A percentile compares a stretch with the other conserved stretches of the same genome.
These are phyloP conservation scores for Progne subis DNA, from an alignment of 2,113 vertebrate genomes.

Conservation along the genomic window DNA sequence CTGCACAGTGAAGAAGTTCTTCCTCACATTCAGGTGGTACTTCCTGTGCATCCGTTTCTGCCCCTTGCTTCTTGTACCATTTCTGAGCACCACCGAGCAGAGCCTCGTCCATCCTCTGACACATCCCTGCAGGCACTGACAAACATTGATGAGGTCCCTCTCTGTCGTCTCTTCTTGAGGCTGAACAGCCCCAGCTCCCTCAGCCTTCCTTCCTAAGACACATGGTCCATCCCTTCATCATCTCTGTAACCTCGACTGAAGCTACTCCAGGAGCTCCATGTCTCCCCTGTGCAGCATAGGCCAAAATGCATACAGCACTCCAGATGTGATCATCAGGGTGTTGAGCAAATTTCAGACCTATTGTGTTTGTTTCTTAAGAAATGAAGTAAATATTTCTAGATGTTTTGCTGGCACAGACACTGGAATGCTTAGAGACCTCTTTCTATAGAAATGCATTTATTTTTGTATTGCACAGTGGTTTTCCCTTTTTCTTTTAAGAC, in stretches of 20 bases:
- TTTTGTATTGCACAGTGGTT: not conserved
- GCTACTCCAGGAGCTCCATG: not conserved
- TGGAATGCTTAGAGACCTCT: not conserved
- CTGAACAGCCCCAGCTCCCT: not conserved
- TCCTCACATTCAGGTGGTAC: not conserved
- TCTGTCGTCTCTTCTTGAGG: accelerated
- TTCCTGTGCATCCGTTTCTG: accelerated
- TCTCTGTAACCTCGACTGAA: accelerated
- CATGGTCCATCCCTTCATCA: not conserved
- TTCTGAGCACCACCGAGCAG: not conserved
- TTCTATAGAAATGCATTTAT: not conserved
- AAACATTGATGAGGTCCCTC: accelerated
- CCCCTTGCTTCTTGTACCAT: accelerated
- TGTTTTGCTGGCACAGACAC: not conserved
- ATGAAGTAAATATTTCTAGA: not conserved
- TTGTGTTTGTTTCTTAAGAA: not conserved
- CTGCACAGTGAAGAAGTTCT: accelerated
- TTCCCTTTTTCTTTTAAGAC: not conserved
- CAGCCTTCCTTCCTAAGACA: not conserved
- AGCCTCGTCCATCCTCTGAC: not conserved
- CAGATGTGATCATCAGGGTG: not conserved
- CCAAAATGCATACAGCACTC: not conserved
- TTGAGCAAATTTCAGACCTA: not conserved
- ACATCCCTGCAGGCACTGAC: not conserved
- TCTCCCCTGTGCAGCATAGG: not conserved